phyloP scores from a whole-genome alignment of 1,140 invertebrate genomes.

The Drosophila pachea region DNA sequence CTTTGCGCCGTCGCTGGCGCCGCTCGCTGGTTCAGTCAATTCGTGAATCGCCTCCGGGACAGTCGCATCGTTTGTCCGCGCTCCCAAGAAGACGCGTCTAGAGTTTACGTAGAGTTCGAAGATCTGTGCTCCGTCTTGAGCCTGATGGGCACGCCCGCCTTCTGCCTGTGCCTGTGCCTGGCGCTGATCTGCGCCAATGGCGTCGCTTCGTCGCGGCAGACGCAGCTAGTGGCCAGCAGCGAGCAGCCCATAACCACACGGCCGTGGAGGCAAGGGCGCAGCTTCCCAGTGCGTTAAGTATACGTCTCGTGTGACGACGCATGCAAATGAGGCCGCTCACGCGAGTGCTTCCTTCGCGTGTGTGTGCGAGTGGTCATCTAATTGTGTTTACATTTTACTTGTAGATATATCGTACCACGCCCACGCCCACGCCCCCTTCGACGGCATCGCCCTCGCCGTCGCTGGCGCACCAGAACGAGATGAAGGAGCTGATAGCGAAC shows the following conservation, averaged over 20 bases:
- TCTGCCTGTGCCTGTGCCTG: slow-evolving; percentile 14
- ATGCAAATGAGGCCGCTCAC: not conserved
- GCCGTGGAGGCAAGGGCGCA: slow-evolving; percentile 15
- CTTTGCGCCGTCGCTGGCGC: not conserved
- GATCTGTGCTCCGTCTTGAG: slow-evolving; percentile 5
- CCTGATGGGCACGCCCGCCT: slow-evolving; percentile 7
- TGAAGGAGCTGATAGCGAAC: slow-evolving; percentile 63
- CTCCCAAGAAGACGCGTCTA: not conserved
- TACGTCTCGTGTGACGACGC: not conserved
- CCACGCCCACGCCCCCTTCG: not conserved
- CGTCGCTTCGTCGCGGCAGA: not conserved
- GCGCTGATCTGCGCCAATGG: slow-evolving; percentile 11
- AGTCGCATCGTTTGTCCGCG: slow-evolving; percentile 14
- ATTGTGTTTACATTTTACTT: not conserved
- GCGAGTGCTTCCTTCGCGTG: too few relatives aligned
- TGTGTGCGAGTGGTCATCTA: too few relatives aligned
- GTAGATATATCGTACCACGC: slow-evolving; percentile 4
- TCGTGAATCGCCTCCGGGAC: slow-evolving; percentile 31
- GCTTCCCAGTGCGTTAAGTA: slow-evolving; percentile 58
- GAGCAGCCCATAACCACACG: too few relatives aligned
- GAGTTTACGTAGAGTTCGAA: not conserved
- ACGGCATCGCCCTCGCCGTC: too few relatives aligned
- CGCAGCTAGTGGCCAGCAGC: not conserved
- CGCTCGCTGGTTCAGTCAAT: slow-evolving; percentile 31
- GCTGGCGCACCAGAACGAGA: slow-evolving; percentile 32